Base-by-base conservation (phyloP, 2,113 vertebrate species). In the Picathartes gymnocephalus region DNA sequence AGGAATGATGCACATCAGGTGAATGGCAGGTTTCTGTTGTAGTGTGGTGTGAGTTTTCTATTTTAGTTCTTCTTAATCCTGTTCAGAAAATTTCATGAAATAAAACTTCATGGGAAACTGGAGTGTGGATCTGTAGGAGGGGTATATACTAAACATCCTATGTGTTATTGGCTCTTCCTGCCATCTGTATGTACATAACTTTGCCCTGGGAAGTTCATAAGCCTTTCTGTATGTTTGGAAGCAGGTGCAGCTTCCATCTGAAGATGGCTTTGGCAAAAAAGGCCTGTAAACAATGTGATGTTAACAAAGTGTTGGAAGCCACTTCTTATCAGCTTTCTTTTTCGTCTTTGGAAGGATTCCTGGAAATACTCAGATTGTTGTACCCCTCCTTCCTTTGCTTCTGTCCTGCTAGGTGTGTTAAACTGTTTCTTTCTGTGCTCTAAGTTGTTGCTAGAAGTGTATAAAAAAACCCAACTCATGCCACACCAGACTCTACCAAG, bases 401-500 rank as follows among this genome's bases (percentile, higher is more conserved):
- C 40, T 86, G 33, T 15, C 37, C n/a, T 17, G 25, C 4, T 40
- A 0, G 3, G 23, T 31, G 28, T 61, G 47, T 48, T 57, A 18
- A 2, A 48, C 15, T 10, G 1, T 54, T 87, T 45, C 16, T 66
- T 65, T 51, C 56, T 44, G 18, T 86, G n/a, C 47, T 89, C 27
- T 25, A 6, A 80, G 37, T 57, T 76, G 12, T 44, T 66, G 30
- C 40, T 48, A 42, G 37, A n/a, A 45, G 25, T 40, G 15, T 30
- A 7, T 58, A 21, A 23, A 60, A 45, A 20, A 42, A 11, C n/a
- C 15, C 13, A 28, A 61, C 16, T 71, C 3, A 1, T 10, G 14
- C 3, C n/a, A 23, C 20, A 15, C 28, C 25, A 5, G 21, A 39
- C 14, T 37, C 44, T 23, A 14, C 2, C 0, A 25, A 6, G 1